phyloP scores from a whole-genome alignment of 2,113 vertebrate species.

The Sula dactylatra region DNA sequence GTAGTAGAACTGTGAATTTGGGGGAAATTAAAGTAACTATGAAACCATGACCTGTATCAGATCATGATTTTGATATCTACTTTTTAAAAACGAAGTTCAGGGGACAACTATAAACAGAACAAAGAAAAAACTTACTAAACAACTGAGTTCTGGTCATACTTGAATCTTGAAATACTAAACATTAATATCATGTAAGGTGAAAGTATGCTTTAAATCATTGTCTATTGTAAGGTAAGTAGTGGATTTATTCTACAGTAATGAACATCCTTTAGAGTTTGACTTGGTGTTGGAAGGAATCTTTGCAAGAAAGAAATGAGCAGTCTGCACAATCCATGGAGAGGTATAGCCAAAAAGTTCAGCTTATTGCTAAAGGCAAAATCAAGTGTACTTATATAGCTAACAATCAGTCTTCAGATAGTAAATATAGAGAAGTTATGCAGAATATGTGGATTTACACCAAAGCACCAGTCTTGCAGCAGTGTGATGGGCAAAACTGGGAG shows the following conservation, averaged over 20 bases:
- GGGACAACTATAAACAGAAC: background rate
- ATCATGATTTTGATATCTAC: background rate
- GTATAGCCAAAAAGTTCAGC: background rate
- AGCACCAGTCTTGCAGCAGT: background rate
- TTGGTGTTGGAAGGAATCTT: background rate
- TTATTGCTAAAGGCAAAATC: background rate
- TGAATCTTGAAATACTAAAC: background rate
- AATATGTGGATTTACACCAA: background rate
- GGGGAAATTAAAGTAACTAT: background rate
- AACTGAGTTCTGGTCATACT: background rate
- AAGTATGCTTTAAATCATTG: background rate
- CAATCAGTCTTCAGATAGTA: background rate
- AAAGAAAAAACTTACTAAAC: background rate
- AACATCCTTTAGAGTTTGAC: background rate
- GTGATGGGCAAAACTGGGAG: background rate
- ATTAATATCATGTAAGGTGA: background rate
- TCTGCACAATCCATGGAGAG: background rate
- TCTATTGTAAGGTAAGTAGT: background rate
- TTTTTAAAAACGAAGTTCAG: background rate
- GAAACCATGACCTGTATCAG: background rate
- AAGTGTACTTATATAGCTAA: background rate
- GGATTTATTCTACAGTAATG: background rate
- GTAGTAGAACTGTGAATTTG: background rate
- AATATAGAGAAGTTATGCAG: background rate
- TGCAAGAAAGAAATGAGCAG: background rate